Evolutionary conservation across 2,888 invertebrate species (phyloP), one percentile per base, ranked within the genome.

Genomic region (Lithophane leautieri): DNA sequence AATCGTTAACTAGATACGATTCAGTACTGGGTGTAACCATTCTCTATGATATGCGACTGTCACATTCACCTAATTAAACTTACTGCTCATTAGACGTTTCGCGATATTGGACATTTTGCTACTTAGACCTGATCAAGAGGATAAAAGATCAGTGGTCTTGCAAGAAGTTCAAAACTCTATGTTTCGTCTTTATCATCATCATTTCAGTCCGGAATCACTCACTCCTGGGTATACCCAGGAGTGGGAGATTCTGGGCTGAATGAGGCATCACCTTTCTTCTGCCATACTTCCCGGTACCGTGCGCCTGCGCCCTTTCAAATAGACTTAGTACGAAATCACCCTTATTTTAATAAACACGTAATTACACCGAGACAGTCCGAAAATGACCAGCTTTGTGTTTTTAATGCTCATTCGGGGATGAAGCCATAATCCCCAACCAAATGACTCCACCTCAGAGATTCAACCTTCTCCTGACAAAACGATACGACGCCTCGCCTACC

Each of bases 361-460:
- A 88, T 89, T 86, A 88, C 73, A 87, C 83, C 67, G 77, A 81
- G 81, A 85, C 83, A 85, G 84, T 86, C 88, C 79, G 82, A 85
- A 86, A 91, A 90, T 90, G 90, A 87, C 91, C 91, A 88, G 85
- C 86, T 87, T 89, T 88, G 87, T 91, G 90, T 91, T 92, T 90
- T 93, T 92, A 93, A 91, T 91, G 90, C 86, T 90, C 88, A 89
- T 91, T 91, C 85, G 78, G 89, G 90, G 90, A 92, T 92, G 85
- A 90, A 91, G 90, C 89, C 87, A 90, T 93, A 93, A 93, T 91
- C 92, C 92, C 84, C 86, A 80, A 88, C 90, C 86, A 91, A 92
- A 94, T 93, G 90, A 93, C 92, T 91, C 91, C 90, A 87, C 92
- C 93, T 90, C 89, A 68, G 93, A 93, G 92, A 92, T 91, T 91